A percentile compares a stretch with the other conserved stretches of the same genome.
These are phyloP conservation scores for Cololabis saira DNA, from an alignment of 2,113 vertebrate species.

Conservation along the genomic window DNA sequence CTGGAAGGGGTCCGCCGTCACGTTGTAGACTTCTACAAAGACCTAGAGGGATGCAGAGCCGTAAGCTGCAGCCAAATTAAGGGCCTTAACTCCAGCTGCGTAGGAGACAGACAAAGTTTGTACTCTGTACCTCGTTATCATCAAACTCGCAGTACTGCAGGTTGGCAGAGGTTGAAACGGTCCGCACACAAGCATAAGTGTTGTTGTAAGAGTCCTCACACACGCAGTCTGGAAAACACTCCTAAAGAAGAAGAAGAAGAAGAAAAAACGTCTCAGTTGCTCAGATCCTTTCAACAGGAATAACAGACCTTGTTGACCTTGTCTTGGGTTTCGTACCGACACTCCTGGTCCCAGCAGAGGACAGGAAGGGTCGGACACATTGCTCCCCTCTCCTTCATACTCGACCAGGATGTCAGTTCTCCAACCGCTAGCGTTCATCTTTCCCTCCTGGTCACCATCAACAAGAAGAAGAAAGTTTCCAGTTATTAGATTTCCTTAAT, in stretches of 20 bases:
- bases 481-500: too few species aligned
- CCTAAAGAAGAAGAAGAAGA: constrained; percentile 77
- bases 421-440: constrained; percentile 85
- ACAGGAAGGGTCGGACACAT: constrained; percentile 88
- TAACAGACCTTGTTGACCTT: too few species aligned
- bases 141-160: constrained; percentile 98
- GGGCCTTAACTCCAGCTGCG: not conserved
- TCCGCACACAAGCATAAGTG: constrained; percentile 95
- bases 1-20: constrained; percentile 94
- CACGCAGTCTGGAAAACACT: constrained; percentile 98
- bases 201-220: constrained; percentile 98
- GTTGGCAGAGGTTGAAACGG: constrained; percentile 82
- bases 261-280: not conserved
- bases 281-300: not conserved
- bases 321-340: constrained; percentile 76
- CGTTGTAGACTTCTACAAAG: constrained; percentile 97
- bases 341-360: constrained; percentile 93
- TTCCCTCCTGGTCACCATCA: constrained; percentile 82
- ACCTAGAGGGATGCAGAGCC: constrained; percentile 77
- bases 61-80: too few species aligned
- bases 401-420: constrained; percentile 94
- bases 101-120: not conserved
- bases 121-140: constrained; percentile 87
- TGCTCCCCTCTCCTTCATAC: constrained; percentile 94
- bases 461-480: not conserved